Evolutionary conservation across 2,113 vertebrate species (phyloP).

Genomic region (Meleagris gallopavo): DNA sequence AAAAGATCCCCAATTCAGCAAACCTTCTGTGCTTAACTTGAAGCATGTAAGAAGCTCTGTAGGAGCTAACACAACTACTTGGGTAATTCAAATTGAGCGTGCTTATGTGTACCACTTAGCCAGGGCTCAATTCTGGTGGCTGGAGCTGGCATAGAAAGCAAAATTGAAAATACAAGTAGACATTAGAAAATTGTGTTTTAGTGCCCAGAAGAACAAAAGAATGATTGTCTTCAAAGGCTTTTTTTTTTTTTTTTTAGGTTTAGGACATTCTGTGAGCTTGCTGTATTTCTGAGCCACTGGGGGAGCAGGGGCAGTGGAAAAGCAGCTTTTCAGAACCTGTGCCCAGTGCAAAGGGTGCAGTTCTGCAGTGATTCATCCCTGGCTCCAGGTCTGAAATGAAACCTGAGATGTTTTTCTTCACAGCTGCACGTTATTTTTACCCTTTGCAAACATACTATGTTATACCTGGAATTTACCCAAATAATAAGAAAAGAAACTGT

Average conservation of each 20-base stretch:
- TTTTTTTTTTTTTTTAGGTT: not conserved
- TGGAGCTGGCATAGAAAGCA: slow-evolving; percentile 16
- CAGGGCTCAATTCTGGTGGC: not conserved
- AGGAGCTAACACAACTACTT: not conserved
- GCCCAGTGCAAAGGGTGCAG: slow-evolving; percentile 26
- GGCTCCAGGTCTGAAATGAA: slow-evolving; percentile 15
- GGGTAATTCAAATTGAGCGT: not conserved
- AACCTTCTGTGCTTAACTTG: not conserved
- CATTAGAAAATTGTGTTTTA: slow-evolving; percentile 46
- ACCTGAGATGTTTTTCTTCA: slow-evolving; percentile 54
- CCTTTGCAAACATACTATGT: slow-evolving; percentile 55
- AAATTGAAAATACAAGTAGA: slow-evolving; percentile 28
- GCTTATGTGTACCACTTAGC: not conserved
- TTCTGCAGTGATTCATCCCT: slow-evolving; percentile 64
- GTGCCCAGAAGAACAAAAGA: slow-evolving; percentile 70
- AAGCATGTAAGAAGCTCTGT: not conserved
- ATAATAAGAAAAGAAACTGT: not conserved
- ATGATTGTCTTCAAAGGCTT: slow-evolving; percentile 39
- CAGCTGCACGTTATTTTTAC: slow-evolving; percentile 65
- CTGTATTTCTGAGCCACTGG: slow-evolving; percentile 69
- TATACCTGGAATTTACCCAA: slow-evolving; percentile 57
- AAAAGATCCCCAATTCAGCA: not conserved
- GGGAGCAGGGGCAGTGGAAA: slow-evolving; percentile 64
- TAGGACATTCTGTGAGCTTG: slow-evolving; percentile 64
- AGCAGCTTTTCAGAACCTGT: slow-evolving; percentile 60